phyloP scores from a whole-genome alignment of 2,113 vertebrate species.

The Isichthys henryi region DNA sequence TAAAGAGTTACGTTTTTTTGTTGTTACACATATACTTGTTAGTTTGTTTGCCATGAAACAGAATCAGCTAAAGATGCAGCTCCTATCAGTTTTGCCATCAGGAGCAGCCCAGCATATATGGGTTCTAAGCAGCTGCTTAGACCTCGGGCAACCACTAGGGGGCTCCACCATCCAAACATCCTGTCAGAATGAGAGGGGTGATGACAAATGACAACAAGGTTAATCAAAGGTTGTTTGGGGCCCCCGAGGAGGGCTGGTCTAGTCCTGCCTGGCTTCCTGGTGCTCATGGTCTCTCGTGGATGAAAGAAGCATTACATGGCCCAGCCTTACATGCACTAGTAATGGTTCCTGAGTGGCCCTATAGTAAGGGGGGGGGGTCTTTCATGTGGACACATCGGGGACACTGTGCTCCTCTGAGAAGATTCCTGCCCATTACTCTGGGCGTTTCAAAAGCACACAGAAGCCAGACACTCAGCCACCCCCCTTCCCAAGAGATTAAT shows the following conservation, averaged over 20 bases:
- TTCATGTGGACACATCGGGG: slow-evolving; percentile 47
- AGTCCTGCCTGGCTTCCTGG: slow-evolving; percentile 38
- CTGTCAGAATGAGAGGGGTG: neutral
- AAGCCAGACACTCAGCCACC: slow-evolving; percentile 34
- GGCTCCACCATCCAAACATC: neutral
- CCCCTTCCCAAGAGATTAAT: slow-evolving; percentile 45
- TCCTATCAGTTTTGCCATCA: neutral
- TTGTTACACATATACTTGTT: neutral
- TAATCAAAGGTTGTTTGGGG: neutral
- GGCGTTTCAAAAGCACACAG: slow-evolving; percentile 42
- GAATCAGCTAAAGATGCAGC: neutral
- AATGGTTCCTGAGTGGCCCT: slow-evolving; percentile 50
- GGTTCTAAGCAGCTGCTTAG: neutral
- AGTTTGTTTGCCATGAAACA: neutral
- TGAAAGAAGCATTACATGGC: slow-evolving; percentile 39
- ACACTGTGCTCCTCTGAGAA: slow-evolving; percentile 16
- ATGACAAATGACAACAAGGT: neutral
- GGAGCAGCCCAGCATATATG: neutral
- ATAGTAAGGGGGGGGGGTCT: slow-evolving; percentile 46
- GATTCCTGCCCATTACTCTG: slow-evolving; percentile 36
- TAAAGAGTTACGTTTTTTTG: neutral
- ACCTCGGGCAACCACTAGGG: neutral
- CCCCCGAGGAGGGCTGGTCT: neutral
- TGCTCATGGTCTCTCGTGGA: slow-evolving; percentile 49
- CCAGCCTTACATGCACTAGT: slow-evolving; percentile 46